Conservation (phyloP, 2,888 invertebrate species). For the Eristalinus sepulchralis region DNA sequence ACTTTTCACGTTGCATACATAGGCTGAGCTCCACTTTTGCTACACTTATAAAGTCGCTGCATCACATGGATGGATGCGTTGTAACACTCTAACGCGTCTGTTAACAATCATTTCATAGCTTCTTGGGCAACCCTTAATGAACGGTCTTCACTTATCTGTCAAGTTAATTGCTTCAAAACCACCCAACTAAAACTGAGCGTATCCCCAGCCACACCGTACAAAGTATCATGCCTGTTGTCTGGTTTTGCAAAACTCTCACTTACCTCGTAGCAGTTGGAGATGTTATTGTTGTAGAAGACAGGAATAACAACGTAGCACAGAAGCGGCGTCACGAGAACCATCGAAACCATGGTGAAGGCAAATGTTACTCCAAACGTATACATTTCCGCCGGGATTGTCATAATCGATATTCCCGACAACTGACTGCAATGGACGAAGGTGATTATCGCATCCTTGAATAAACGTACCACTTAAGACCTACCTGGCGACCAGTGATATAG, state of each 20-base stretch:
- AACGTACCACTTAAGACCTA: constrained; percentile 76
- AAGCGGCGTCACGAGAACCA: constrained; percentile 75
- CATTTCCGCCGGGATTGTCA: constrained; percentile 81
- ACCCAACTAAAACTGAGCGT: background rate
- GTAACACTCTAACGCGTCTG: background rate
- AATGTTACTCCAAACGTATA: constrained; percentile 81
- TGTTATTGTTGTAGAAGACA: constrained; percentile 80
- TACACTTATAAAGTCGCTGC: background rate
- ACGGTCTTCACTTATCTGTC: background rate
- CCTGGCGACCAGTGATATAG: constrained; percentile 83
- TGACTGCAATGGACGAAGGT: constrained; percentile 75
- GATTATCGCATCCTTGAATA: background rate
- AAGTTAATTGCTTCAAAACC: background rate
- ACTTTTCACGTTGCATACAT: background rate
- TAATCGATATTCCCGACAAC: constrained; percentile 81
- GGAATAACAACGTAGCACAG: constrained; percentile 79
- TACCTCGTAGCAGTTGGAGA: constrained; percentile 79
- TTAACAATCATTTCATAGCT: background rate
- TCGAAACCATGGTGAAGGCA: constrained; percentile 76
- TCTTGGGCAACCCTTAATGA: background rate
- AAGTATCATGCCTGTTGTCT: background rate
- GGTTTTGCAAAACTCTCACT: constrained; percentile 28
- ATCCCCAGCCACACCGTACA: background rate
- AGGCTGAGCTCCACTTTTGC: background rate
- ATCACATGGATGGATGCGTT: background rate